phyloP scores from a whole-genome alignment of 35 echinoderm and acorn worm genomes.

The Ophiothrix spiculata region DNA sequence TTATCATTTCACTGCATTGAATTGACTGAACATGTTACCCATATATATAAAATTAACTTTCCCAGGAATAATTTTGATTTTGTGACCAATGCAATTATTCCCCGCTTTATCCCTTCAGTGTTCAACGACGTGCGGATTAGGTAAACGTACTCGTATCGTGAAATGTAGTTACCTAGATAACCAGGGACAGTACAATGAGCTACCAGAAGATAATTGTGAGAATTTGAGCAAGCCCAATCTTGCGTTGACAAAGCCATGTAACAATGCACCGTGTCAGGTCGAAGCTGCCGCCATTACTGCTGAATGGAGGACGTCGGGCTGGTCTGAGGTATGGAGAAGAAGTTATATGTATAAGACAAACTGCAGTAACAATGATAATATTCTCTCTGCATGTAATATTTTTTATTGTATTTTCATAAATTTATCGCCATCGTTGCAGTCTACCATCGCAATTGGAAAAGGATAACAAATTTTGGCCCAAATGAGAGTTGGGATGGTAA shows the following conservation, averaged over 20 bases:
- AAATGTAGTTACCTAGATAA: slow-evolving; percentile 85
- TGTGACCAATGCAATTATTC: no score
- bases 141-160: slow-evolving; percentile 60
- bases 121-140: slow-evolving; percentile 79
- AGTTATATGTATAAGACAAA: neutral
- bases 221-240: slow-evolving; percentile 55
- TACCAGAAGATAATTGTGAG: slow-evolving; percentile 60
- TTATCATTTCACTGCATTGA: no score
- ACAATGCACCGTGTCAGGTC: slow-evolving; percentile 39
- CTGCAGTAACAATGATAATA: neutral
- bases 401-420: no score
- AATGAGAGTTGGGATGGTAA: no score
- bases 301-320: slow-evolving; percentile 56
- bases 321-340: slow-evolving; percentile 67
- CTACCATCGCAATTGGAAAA: no score
- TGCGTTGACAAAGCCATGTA: slow-evolving; percentile 67
- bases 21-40: no score
- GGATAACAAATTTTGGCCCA: no score
- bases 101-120: no score
- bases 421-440: no score
- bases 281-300: slow-evolving; percentile 38
- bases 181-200: slow-evolving; percentile 79
- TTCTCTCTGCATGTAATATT: no score
- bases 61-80: no score
- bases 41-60: no score